Base-by-base conservation (phyloP, 2,113 vertebrate genomes). In the Pyxicephalus adspersus region DNA sequence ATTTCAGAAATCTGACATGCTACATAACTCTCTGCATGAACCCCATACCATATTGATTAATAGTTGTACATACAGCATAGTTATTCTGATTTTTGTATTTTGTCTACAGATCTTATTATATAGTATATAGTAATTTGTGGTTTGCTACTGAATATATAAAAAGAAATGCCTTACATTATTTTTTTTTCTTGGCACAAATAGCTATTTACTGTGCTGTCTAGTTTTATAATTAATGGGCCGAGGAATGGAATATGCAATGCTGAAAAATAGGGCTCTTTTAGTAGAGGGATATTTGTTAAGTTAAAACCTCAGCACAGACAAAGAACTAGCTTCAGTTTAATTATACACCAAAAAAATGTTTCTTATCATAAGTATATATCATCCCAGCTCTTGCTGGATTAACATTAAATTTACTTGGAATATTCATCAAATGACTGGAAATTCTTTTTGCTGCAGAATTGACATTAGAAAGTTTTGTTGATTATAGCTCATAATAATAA, bases 121-220 rank as follows among this genome's bases (percentile, higher is more conserved):
- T 25, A 76, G 25, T 61, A 25, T 31, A 13, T 20, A 58, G 25
- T 23, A 64, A 64, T 26, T 29, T 20, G 38, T 76, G 23, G 38
- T 61, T 64, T 26, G 19, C 22, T 7, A 78, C 22, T 55, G 74
- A 80, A 51, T 86, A 83, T 83, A 84, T 81, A 83, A 26, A 3
- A 19, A 64, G 63, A 85, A 81, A 83, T 23, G 57, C 63, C 81
- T 51, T 45, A 80, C 72, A 31, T 84, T 45, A 84, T 60, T 76
- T 64, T 83, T 77, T n/a, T 77, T 72, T 72, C 66, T 73, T 81
- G 67, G 78, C 66, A 73, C 17, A 29, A 28, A 34, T 65, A 29
- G 25, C 68, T 74, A 74, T 81, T 81, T 81, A 74, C 60, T 74
- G 45, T 74, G 38, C 68, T 82, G 80, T 75, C 80, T 58, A 58